Conservation (phyloP, 1,140 invertebrate genomes). For the Anoplophora glabripennis region DNA sequence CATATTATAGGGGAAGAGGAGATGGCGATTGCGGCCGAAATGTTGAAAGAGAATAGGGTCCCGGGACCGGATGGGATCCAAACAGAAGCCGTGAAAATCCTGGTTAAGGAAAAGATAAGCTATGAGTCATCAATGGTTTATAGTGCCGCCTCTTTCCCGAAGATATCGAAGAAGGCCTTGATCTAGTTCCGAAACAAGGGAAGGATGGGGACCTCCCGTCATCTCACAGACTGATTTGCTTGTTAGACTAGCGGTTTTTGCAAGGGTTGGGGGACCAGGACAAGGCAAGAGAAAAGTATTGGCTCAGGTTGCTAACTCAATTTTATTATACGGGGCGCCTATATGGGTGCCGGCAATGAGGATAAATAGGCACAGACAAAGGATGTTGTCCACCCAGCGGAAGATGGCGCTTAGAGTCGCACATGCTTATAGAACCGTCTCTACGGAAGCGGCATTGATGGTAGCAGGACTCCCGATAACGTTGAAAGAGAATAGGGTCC, state of each 20-base stretch:
- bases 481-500: too few relatives aligned
- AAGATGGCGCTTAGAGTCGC: background rate
- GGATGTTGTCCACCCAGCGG: background rate
- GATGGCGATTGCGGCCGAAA: too few relatives aligned
- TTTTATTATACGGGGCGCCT: background rate
- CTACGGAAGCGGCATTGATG: background rate
- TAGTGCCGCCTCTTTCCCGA: too few relatives aligned
- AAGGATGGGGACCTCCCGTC: background rate
- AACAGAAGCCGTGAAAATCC: too few relatives aligned
- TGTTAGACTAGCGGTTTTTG: background rate
- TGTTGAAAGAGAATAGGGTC: too few relatives aligned
- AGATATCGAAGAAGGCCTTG: too few relatives aligned
- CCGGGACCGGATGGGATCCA: too few relatives aligned
- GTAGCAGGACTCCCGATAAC: background rate
- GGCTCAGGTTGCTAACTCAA: background rate
- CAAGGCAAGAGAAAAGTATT: background rate
- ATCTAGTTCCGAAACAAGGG: background rate
- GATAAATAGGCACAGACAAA: background rate
- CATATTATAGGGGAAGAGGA: too few relatives aligned
- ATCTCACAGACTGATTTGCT: background rate
- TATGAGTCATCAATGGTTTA: too few relatives aligned
- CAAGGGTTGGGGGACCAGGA: background rate
- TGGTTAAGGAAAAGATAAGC: too few relatives aligned
- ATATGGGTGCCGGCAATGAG: background rate
- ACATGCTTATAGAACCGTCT: background rate